A percentile compares a stretch with the other conserved stretches of the same genome.
phyloP scores from a whole-genome alignment of 2,797 vertebrate genomes.

The Rhinophrynus dorsalis region DNA sequence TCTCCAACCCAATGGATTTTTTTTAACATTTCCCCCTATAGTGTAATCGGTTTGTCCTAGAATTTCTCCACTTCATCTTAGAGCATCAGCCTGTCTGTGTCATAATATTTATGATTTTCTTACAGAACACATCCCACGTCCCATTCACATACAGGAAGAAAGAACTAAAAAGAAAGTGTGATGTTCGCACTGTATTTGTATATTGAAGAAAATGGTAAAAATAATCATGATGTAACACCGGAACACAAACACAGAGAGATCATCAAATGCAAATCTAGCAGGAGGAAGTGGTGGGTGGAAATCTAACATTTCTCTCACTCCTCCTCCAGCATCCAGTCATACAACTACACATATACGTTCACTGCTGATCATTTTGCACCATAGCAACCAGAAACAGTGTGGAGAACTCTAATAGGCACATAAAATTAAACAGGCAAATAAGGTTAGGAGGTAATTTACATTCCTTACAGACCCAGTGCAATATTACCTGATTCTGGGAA shows the following conservation, averaged over 20 bases:
- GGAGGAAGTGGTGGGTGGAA: slow-evolving; percentile 44
- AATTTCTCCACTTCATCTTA: no score
- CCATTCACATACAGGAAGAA: no score
- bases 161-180: neutral
- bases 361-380: slow-evolving; percentile 25
- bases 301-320: slow-evolving; percentile 38
- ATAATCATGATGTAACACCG: neutral
- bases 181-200: neutral
- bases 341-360: slow-evolving; percentile 12
- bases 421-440: slow-evolving; percentile 28
- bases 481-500: no score
- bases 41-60: no score
- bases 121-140: no score
- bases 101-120: no score
- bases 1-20: no score
- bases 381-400: slow-evolving; percentile 35
- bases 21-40: no score
- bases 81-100: no score
- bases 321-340: slow-evolving; percentile 43
- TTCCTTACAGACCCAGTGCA: slow-evolving; percentile 16
- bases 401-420: slow-evolving; percentile 16
- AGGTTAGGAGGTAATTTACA: slow-evolving; percentile 4
- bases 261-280: slow-evolving; percentile 14
- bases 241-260: neutral
- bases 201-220: neutral